Evolutionary conservation across 2,113 vertebrate species (phyloP), one percentile per base, ranked within the genome.

Genomic region (Xyrauchen texanus): DNA sequence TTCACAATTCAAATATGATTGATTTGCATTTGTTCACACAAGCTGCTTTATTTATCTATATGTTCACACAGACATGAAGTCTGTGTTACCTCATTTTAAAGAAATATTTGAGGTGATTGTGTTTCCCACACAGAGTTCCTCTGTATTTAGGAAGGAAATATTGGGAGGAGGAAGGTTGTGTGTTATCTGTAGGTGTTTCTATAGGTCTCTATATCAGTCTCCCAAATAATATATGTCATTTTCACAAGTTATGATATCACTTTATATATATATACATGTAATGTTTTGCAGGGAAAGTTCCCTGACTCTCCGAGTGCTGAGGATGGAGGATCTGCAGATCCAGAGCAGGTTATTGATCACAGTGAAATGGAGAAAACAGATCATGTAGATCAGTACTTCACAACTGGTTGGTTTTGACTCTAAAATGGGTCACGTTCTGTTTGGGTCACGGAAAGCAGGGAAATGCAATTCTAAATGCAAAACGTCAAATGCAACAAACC

Each of bases 241-340:
- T 55, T 62, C 3, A 15, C 49, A 7, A 11, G 6, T 60, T 61
- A 7, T 34, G 21, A 34, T 34, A 34, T 34, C 21, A 34, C 21
- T 34, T 34, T 34, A 34, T 34, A 34, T 34, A 34, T 3, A 34
- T 34, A 34, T 34, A 34, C 3, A 34, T 3, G 3, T 34, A 34
- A 6, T 44, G 13, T 73, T 67, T 53, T 81, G 75, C 44, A 13
- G 0, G 95, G 95, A 69, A 89, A 68, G 16, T 96, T 96, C 84
- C 95, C 95, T 4, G 91, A 94, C 52, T 96, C 91, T 10, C 95
- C 95, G 6, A 60, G 86, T 0, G 79, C 72, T 60, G 88, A 92
- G 3, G 89, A 94, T 9, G 95, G 94, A 0, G 94, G 95, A 13
- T 95, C 95, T 0, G 88, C 83, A 94, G 82, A 95, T 93, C 93